phyloP scores from a whole-genome alignment of 1,140 invertebrate genomes.

The Yoshiicerus persimilis region DNA sequence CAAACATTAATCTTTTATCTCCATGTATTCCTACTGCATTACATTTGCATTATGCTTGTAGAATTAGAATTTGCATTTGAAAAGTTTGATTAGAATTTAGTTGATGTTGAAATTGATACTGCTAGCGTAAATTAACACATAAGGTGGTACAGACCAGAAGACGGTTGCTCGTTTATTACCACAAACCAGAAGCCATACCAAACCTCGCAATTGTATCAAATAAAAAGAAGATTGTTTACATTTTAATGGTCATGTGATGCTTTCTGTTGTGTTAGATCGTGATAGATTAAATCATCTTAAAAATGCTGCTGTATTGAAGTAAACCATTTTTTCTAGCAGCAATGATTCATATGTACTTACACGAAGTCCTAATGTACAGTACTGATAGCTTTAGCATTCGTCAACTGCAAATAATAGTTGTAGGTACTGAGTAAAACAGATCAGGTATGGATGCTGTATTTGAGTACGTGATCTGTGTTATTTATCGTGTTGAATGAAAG shows the following conservation, averaged over 20 bases:
- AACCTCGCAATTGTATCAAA: not conserved
- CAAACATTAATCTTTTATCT: not conserved
- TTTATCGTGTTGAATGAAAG: not conserved
- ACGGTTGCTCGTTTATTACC: not conserved
- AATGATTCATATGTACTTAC: too few relatives aligned
- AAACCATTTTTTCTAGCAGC: not conserved
- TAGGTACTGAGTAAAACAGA: not conserved
- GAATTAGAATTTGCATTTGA: not conserved
- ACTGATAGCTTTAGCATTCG: too few relatives aligned
- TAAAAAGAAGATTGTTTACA: not conserved
- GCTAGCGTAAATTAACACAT: not conserved
- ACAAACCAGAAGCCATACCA: not conserved
- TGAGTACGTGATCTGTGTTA: not conserved
- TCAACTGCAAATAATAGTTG: not conserved
- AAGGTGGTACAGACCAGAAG: not conserved
- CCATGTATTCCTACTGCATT: not conserved
- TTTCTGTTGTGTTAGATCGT: not conserved
- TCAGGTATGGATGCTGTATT: not conserved
- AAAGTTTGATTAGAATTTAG: not conserved
- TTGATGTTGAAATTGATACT: not conserved
- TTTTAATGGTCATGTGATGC: not conserved
- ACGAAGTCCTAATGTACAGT: too few relatives aligned
- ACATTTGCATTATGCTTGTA: not conserved
- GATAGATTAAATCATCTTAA: not conserved
- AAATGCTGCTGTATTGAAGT: not conserved